phyloP scores from a whole-genome alignment of 37 sponge, comb jelly and placozoan species.

The Agelas oroides region DNA sequence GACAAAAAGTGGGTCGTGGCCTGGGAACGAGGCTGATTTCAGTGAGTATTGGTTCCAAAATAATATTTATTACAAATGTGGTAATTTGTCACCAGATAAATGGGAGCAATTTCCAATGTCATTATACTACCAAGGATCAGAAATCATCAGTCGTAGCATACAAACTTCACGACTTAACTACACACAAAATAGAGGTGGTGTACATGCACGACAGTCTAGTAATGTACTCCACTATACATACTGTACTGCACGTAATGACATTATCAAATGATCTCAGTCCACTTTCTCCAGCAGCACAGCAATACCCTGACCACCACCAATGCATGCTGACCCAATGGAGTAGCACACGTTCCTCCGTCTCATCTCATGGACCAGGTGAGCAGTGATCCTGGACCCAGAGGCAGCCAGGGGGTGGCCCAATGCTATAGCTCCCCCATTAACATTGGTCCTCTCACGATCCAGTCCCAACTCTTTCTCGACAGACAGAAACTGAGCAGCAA shows the following conservation, averaged over 20 bases:
- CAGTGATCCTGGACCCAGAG: conserved; percentile 92
- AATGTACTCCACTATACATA: too few relatives aligned
- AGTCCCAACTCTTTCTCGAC: conserved; percentile 93
- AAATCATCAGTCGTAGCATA: too few relatives aligned
- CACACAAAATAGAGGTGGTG: too few relatives aligned
- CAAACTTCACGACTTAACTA: too few relatives aligned
- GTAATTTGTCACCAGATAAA: too few relatives aligned
- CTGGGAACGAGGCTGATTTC: too few relatives aligned
- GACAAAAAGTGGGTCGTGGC: too few relatives aligned
- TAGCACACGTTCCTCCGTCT: conserved; percentile 57
- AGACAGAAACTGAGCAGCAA: conserved; percentile 95
- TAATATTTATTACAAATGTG: too few relatives aligned
- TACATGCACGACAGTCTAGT: too few relatives aligned
- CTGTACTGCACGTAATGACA: background rate
- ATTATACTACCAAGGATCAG: too few relatives aligned
- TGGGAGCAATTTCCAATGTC: too few relatives aligned
- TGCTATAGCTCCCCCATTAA: conserved; percentile 97
- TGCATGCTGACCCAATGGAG: conserved; percentile 97
- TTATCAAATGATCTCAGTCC: background rate
- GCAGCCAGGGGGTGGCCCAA: conserved; percentile 95
- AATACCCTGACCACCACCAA: conserved; percentile 98
- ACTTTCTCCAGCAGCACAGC: conserved; percentile 91
- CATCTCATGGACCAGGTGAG: conserved; percentile 92
- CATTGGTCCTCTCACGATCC: conserved; percentile 84
- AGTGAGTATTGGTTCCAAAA: too few relatives aligned